Base-by-base conservation (phyloP, 37 sponge, comb jelly and placozoan species). In the Eunapius fragilis region DNA sequence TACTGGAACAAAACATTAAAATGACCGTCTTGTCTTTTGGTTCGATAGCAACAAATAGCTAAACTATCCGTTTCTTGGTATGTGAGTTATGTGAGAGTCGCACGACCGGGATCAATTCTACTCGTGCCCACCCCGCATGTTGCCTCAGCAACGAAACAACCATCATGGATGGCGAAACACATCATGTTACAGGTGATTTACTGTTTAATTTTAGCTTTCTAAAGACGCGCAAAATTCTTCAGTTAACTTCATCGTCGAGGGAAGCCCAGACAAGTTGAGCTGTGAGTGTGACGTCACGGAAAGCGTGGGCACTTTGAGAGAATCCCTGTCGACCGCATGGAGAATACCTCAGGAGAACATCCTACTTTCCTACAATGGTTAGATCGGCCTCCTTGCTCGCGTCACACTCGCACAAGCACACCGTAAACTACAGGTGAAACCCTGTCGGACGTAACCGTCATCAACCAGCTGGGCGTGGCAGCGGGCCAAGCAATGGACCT, bases 391-490 rank as follows among this genome's bases (percentile, higher is more conserved):
- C 30, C 26, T 0, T 32, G 28, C 73, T 12, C 73, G 28, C 13
- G 31, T 72, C 73, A 32, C 25, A 13, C 28, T 9, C 25, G 22
- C 26, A 36, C 26, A 35, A 2, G 77, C 34, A 77, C 68, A 50
- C 72, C 27, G 7, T 37, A 17, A 41, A 12, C 49, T 31, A 2
- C 67, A 90, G 90, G 90, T 74, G 90, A 90, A 68, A 69, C 71
- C 25, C 72, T 90, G 49, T 90, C 90, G 25, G 69, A 33, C 30
- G 36, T 70, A 6, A 75, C 90, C 26, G 81, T 70, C n/a, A 22
- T 90, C 26, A 81, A 74, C 30, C 76, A 90, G 78, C 71, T 90
- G 23, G 90, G 86, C 7, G 80, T 74, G 19, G 68, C 23, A 17
- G 30, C 67, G 0, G 89, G 83, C 0, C 77, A 75, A 19, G 37